Evolutionary conservation across 37 sponge, comb jelly and placozoan species (phyloP).

Genomic region (Spongilla lacustris): DNA sequence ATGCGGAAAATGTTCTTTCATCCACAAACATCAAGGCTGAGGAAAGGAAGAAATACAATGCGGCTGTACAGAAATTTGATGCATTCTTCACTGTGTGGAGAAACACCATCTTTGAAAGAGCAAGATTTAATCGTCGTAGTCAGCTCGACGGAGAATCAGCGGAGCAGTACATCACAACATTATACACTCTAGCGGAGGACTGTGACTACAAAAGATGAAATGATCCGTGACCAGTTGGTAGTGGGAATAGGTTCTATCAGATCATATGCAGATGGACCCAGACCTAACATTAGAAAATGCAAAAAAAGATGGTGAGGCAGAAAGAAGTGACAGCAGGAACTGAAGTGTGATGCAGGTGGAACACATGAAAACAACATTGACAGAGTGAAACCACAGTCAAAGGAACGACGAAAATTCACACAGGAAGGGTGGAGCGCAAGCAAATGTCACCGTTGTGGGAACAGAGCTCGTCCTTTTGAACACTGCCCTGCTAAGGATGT

Average conservation of each 20-base stretch:
- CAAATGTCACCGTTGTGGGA: constrained; percentile 16
- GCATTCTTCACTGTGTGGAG: background rate
- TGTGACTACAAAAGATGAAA: constrained; percentile 15
- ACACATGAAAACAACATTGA: background rate
- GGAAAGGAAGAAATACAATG: background rate
- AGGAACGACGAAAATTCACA: background rate
- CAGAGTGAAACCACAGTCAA: background rate
- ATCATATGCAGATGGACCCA: constrained; percentile 18
- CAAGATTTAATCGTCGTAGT: background rate
- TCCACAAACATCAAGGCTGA: background rate
- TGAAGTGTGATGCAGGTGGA: background rate
- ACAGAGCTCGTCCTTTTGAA: background rate
- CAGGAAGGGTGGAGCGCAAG: background rate
- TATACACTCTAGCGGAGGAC: constrained; percentile 10
- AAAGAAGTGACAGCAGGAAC: background rate
- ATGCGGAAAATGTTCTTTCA: constrained; percentile 12
- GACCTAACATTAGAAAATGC: constrained; percentile 27
- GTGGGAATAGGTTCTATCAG: background rate
- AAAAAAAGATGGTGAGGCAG: background rate
- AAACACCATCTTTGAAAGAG: constrained; percentile 2
- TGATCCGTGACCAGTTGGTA: constrained; percentile 27
- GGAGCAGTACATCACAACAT: constrained; percentile 22
- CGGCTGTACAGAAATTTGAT: background rate
- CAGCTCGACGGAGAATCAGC: constrained; percentile 1
- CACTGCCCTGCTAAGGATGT: constrained; percentile 25